Base-by-base conservation (phyloP, 2,888 invertebrate species). In the Oxycera nigricornis region DNA sequence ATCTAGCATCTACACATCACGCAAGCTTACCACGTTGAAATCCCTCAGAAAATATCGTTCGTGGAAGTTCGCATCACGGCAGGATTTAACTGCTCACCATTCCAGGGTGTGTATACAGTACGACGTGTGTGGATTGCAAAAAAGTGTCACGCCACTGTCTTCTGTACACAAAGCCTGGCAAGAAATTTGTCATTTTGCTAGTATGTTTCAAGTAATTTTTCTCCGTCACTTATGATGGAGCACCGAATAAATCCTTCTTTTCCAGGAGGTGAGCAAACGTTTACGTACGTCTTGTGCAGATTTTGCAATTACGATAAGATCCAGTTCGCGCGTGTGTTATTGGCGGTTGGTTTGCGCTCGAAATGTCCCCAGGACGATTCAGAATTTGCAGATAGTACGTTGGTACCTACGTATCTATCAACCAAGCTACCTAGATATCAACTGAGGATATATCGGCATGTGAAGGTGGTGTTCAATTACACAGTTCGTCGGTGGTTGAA, bases 201-300 rank as follows among this genome's bases (percentile, higher is more conserved):
- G 70, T 55, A 31, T 55, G 30, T 52, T 70, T 22, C 70, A 31
- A 20, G 70, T 35, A 70, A 70, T 70, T 70, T 70, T 70, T 70
- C 70, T 31, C 35, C 70, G 70, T 70, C 70, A 70, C 55, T 55
- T 70, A 70, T 70, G 70, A 70, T 70, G 30, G 55, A 70, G 70
- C 22, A 70, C 70, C 70, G 52, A 70, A 70, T 70, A 70, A 70
- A 70, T 70, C 55, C 70, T 70, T 52, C 68, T 28, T 68, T 68
- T 30, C 55, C 31, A 30, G 70, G 11, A 55, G 24, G 46, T 3
- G 67, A 50, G 70, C 35, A 70, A 70, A 70, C 55, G 70, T 52
- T 50, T 70, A 52, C 39, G 35, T 7, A 65, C 55, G 70, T 70
- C 70, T 70, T 70, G 70, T 55, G 70, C 70, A 70, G 70, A 70